Conservation (phyloP, 1,140 invertebrate genomes). For the Protaetia brevitarsis region DNA sequence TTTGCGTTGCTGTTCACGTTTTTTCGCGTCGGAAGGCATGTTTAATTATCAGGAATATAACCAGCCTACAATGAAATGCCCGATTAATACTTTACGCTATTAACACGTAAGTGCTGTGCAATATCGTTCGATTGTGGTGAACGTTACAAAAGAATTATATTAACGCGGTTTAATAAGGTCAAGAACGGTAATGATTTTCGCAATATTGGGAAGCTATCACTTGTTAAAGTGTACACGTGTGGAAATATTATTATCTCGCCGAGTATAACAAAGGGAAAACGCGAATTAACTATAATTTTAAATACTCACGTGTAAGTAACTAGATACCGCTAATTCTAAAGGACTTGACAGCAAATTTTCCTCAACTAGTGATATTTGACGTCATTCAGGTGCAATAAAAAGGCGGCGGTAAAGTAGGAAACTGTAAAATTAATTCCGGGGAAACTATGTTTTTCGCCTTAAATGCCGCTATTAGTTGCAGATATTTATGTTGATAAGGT, state of each 20-base stretch:
- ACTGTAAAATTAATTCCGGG: background rate
- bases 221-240: no score
- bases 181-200: no score
- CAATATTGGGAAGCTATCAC: no score
- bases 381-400: background rate
- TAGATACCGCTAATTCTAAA: conserved; percentile 20
- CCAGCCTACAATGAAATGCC: background rate
- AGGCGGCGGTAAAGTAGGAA: background rate
- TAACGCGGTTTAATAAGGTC: no score
- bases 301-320: conserved; percentile 20
- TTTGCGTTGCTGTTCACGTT: conserved; percentile 95
- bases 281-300: background rate
- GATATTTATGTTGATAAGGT: conserved; percentile 6
- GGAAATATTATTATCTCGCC: background rate
- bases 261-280: background rate
- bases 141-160: no score
- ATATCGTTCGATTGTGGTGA: no score
- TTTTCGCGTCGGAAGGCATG: conserved; percentile 97
- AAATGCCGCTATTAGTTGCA: background rate
- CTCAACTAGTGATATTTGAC: background rate
- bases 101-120: no score
- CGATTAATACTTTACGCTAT: background rate
- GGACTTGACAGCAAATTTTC: conserved; percentile 23
- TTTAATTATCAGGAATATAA: conserved; percentile 5
- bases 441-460: background rate